Evolutionary conservation across 1,140 invertebrate species (phyloP), one percentile per base, ranked within the genome.

Genomic region (Thalassaphorura encarpata): DNA sequence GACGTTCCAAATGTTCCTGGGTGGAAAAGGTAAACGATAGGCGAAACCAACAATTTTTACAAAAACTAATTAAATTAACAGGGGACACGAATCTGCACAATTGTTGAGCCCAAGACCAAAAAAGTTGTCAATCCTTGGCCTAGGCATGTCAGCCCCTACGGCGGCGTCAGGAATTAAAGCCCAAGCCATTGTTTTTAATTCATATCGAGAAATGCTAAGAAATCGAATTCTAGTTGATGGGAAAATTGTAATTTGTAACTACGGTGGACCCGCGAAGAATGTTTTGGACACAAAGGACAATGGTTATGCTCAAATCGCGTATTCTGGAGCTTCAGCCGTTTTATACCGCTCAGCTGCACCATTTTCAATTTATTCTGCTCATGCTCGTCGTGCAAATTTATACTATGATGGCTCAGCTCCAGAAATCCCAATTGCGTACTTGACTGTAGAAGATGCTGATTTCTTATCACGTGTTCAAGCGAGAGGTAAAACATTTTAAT

Each of bases 361-460:
- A 8, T 75, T 74, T 52, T 76, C 69, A 15, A 66, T 73, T 57
- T 60, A 68, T 50, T 47, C 70, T 54, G 18, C 69, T 11, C 65
- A 66, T 42, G 56, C 65, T 1, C 49, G 62, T 18, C 31, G 56
- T 29, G 58, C 54, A 15, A 47, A 53, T 18, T 40, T 61, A 24
- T 52, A 64, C 28, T 64, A 64, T 29, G 31, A 54, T 24, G 39
- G 40, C 0, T 61, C 61, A 45, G 64, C 67, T 1, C 56, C 58
- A 23, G 67, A 69, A 56, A 76, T 78, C 40, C 77, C 77, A 1
- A 71, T 71, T 19, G 75, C 74, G 6, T 74, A 71, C 48, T 71
- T 78, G 18, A 76, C 76, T 26, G 58, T 74, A n/a, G 77, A 78
- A 65, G 77, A 78, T 66, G 75, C 76, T 15, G 73, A 76, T 54